Evolutionary conservation across 2,113 vertebrate species (phyloP), one percentile per base, ranked within the genome.

Genomic region (Sylvilagus bachmani): DNA sequence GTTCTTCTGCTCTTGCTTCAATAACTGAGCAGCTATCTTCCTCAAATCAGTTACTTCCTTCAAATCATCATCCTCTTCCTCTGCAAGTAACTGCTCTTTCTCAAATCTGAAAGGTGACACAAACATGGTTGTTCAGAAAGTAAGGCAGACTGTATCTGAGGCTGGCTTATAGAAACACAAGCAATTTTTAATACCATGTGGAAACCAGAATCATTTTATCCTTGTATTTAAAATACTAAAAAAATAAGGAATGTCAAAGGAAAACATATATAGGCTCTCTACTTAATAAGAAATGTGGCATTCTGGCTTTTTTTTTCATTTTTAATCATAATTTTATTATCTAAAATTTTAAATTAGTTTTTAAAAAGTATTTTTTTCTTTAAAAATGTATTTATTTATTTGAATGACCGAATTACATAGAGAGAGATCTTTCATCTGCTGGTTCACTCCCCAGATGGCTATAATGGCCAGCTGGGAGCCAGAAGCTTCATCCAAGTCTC

Each of bases 1-100:
- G 98, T 99, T 99, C 97, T 99, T 99, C 95, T 99, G 99, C 89
- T 99, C 99, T 97, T 99, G 99, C 96, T 99, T 99, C 94, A 99
- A 91, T 82, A 99, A 98, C 93, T 99, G 99, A 86, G 99, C 99
- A 6, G 99, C 99, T 92, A 99, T 99, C 98, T 99, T 99, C 98
- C 99, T 99, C 97, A 99, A 97, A 96, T 99, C 99, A 96, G 99
- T 98, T 90, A 99, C 99, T 97, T 99, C 99, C 97, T 99, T 99
- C 96, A 99, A 98, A 89, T 99, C 99, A 91, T 99, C 99, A 31
- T 99, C 99, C 51, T 99, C 98, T 96, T 97, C 97, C 95, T 99
- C 99, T 78, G 98, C 97, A 90, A 99, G 98, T 71, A 99, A 98
- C 82, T 98, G 98, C 0, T 99, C 99, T 96, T 99, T 99, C 95